Base-by-base conservation (phyloP, 2,797 vertebrate species). In the Psittacula echo region DNA sequence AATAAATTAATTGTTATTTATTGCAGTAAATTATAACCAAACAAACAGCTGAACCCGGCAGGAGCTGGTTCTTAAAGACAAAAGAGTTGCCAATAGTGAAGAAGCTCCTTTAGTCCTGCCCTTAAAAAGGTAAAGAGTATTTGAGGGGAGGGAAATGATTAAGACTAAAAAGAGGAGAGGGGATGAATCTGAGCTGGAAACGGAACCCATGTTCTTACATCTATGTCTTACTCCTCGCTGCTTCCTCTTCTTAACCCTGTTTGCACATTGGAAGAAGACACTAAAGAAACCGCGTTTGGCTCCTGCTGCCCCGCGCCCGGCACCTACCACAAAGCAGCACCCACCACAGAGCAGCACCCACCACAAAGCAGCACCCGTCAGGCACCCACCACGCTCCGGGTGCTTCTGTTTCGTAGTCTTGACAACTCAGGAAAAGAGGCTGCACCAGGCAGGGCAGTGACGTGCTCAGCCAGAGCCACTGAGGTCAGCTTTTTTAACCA, bases 1-100 rank as follows among this genome's bases (percentile, higher is more conserved):
- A 97, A 94, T 97, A 97, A 95, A 78, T 97, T 95, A 90, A 85
- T 97, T 94, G 94, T 97, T 97, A 97, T 97, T 97, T 98, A 97
- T 97, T 96, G 91, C 93, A 95, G 86, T 92, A 97, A 94, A 95
- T 95, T 88, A 95, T 82, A 96, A 86, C 71, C 73, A 91, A 95
- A 96, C 77, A 92, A 95, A 96, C 77, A 88, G 83, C 78, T 95
- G 90, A 96, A 92, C 89, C 60, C 93, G 82, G 91, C 84, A 93
- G 94, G 95, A 97, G 87, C 86, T 95, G 78, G 95, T 93, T 65
- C 94, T 90, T 87, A 76, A 83, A 95, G 91, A 93, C 71, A 94
- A 94, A 85, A 94, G 85, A 96, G 92, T 95, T 95, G 83, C 93
- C 91, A 82, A 56, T 47, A 77, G 74, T 66, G 65, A 92, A 94